Evolutionary conservation across 2,888 invertebrate species (phyloP), one percentile per base, ranked within the genome.

Genomic region (Standfussiana lucernea): DNA sequence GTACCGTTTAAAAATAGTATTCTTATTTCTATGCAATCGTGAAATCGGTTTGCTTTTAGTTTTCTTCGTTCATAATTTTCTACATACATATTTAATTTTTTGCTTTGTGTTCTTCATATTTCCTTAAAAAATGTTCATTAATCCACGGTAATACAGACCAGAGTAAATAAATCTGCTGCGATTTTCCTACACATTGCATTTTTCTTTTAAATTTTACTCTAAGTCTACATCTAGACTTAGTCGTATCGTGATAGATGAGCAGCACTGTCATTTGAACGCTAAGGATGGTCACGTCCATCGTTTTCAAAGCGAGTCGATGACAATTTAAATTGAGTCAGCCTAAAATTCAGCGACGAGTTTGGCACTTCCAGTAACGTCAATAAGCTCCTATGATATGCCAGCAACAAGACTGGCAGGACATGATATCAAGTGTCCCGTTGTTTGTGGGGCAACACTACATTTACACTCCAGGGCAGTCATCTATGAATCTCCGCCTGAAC

Each of bases 1-100:
- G 76, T 83, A 42, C 24, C 40, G 64, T 73, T 82, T 83, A 75
- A 80, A 80, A 80, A 79, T 83, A 79, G 69, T 61, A 70, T 78
- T 59, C 62, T 68, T 69, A 86, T 78, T 78, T 68, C 71, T 83
- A 50, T 72, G 79, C 64, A 62, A 69, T 62, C 32, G n/a, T 42
- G 66, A 5, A 74, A 66, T 68, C 42, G n/a, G 64, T 61, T 37
- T 18, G 40, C 11, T 42, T 59, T 72, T 35, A 0, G 40, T 69
- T 50, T 21, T 28, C 13, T 28, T 35, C 24, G 7, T 47, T 62
- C 18, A 7, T 35, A 24, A 28, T 53, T 50, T 50, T 24, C 13
- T 7, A 11, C 0, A n/a, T 53, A 45, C 18, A n/a, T 21, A 47
- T 21, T 40, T 40, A 11, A 42, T 53, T n/a, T n/a, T 53, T 76